Evolutionary conservation across 1,140 invertebrate species (phyloP), one percentile per base, ranked within the genome.

Genomic region (Physella acuta): DNA sequence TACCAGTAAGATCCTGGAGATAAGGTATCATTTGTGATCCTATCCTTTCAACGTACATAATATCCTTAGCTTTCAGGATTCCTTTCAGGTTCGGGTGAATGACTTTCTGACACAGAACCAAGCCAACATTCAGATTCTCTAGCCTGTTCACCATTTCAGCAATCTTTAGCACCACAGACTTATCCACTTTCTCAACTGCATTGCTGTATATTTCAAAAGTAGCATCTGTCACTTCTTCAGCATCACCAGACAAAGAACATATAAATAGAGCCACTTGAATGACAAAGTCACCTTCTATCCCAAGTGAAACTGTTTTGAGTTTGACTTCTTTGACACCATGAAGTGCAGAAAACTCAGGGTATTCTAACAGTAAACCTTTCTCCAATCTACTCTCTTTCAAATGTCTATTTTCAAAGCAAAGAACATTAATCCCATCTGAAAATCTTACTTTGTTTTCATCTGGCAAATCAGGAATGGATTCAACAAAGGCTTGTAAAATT

Each of bases 31-130:
- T 67, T 44, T 73, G 65, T 2, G 65, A 34, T 36, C 75, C 78
- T 20, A 77, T 63, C 34, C 88, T 80, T 87, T 87, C 71, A 91
- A 93, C 62, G 88, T 93, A 75, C 90, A 93, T 77, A 85, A 93
- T 76, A 90, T 93, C 80, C 86, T 92, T 75, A 90, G 93, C 77
- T 92, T 55, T 49, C 33, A 79, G 58, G 20, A 55, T 34, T 28
- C 49, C 24, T 63, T 77, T 77, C n/a, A 79, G 26, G 24, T 70
- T 53, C 39, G 77, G 77, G 53, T 79, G 77, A 34, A 79, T 70
- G 4, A 79, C 77, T 61, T 76, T 76, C 70, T 79, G 77, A 70
- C 77, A 79, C 28, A 79, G 61, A 14, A 79, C 53, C 31, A 77
- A 24, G 20, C 72, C 74, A 58, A 76, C 73, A 31, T 68, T 36